A percentile compares a stretch with the other conserved stretches of the same genome.
These are phyloP conservation scores for Eonycteris spelaea DNA, from an alignment of 2,113 vertebrate genomes.

Conservation along the genomic window DNA sequence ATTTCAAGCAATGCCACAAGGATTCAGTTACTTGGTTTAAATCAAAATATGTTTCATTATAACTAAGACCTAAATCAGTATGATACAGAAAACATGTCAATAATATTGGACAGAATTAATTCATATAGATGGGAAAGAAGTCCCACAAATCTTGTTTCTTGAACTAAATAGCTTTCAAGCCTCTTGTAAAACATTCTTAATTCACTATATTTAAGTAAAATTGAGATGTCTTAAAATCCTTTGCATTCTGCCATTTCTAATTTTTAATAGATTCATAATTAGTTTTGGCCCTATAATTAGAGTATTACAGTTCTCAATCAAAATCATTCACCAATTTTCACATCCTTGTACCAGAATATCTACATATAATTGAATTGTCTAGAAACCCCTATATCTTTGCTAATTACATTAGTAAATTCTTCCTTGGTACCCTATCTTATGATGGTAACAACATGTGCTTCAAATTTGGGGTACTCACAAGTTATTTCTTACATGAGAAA, in stretches of 20 bases:
- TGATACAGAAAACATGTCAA: not conserved
- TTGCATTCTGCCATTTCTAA: conserved; percentile 30
- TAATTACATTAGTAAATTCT: conserved; percentile 57
- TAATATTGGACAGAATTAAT: conserved; percentile 34
- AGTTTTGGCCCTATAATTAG: conserved; percentile 36
- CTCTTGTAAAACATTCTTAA: not conserved
- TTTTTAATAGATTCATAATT: conserved; percentile 40
- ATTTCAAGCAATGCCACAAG: not conserved
- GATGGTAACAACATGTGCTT: conserved; percentile 62
- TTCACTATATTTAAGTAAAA: not conserved
- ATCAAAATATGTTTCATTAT: not conserved
- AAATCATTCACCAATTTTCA: conserved; percentile 52
- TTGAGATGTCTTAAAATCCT: not conserved
- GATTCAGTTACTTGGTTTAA: conserved; percentile 11
- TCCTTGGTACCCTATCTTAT: conserved; percentile 55
- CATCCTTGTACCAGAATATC: conserved; percentile 19
- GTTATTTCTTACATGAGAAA: conserved; percentile 56
- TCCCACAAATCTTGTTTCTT: not conserved
- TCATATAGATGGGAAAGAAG: not conserved
- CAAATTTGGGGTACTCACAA: conserved; percentile 45
- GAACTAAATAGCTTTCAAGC: not conserved
- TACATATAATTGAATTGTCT: conserved; percentile 50
- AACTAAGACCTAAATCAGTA: not conserved
- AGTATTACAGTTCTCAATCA: conserved; percentile 32
- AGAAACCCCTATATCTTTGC: conserved; percentile 51